These are phyloP conservation scores for Pomacea canaliculata DNA, from an alignment of 2,888 invertebrate genomes.

Conservation along the genomic window DNA sequence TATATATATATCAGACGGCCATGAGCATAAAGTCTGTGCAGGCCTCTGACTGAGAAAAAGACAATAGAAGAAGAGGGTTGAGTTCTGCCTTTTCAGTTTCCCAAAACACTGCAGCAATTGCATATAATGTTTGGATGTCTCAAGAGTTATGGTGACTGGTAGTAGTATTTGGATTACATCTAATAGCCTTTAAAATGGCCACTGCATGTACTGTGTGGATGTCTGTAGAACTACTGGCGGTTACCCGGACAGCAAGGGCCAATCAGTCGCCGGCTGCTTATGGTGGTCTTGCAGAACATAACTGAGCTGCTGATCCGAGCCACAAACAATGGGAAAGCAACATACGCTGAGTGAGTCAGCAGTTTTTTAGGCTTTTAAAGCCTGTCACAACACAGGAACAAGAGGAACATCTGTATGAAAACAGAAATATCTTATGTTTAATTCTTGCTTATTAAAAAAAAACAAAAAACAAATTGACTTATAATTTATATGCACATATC, in stretches of 20 bases:
- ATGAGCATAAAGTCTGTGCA: no score
- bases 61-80: no score
- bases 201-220: no score
- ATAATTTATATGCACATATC: neutral
- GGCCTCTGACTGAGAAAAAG: no score
- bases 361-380: no score
- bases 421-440: neutral
- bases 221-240: slow-evolving; percentile 39
- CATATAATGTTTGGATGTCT: no score
- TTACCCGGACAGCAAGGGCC: slow-evolving; percentile 43
- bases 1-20: no score
- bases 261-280: slow-evolving; percentile 83
- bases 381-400: neutral
- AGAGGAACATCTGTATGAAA: neutral
- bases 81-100: no score
- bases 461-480: neutral
- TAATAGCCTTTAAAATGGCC: no score
- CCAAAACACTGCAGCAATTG: no score
- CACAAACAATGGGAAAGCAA: slow-evolving; percentile 44
- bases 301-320: slow-evolving; percentile 84
- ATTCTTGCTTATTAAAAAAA: neutral
- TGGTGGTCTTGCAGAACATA: slow-evolving; percentile 92
- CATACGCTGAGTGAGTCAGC: slow-evolving; percentile 36
- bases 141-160: no score
- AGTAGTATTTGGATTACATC: no score